phyloP scores from a whole-genome alignment of 2,113 vertebrate genomes.

The Arenaria interpres region DNA sequence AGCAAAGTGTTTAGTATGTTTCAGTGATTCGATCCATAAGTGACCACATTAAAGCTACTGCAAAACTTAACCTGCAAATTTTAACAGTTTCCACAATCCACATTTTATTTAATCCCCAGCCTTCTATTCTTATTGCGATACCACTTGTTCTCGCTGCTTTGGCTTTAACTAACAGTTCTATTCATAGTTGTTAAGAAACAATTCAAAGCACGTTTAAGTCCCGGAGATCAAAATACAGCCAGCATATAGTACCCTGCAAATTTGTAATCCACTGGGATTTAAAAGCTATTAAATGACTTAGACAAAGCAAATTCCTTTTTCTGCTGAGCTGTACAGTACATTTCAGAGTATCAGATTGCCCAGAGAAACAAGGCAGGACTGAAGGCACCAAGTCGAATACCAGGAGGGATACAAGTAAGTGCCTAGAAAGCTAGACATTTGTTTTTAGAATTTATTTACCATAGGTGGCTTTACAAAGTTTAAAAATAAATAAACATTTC shows the following conservation, averaged over 20 bases:
- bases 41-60: not conserved
- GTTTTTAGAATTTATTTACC: not conserved
- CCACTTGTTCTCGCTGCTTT: conserved; percentile 16
- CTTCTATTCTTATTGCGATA: not conserved
- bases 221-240: conserved; percentile 39
- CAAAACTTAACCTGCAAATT: not conserved
- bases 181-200: conserved; percentile 43
- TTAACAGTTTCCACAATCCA: not conserved
- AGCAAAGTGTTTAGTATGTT: not conserved
- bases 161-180: conserved; percentile 42
- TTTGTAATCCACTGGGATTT: conserved; percentile 46
- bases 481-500: not conserved
- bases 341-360: conserved; percentile 33
- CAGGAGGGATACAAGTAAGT: not conserved
- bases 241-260: not conserved
- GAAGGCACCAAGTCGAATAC: not conserved
- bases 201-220: conserved; percentile 46
- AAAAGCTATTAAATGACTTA: conserved; percentile 63
- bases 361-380: not conserved
- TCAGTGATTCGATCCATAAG: not conserved
- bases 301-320: conserved; percentile 53
- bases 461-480: not conserved
- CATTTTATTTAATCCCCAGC: not conserved
- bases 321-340: conserved; percentile 23
- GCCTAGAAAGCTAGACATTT: conserved; percentile 2